These are phyloP conservation scores for Alitta virens DNA, from an alignment of 2,888 invertebrate species.

Conservation along the genomic window DNA sequence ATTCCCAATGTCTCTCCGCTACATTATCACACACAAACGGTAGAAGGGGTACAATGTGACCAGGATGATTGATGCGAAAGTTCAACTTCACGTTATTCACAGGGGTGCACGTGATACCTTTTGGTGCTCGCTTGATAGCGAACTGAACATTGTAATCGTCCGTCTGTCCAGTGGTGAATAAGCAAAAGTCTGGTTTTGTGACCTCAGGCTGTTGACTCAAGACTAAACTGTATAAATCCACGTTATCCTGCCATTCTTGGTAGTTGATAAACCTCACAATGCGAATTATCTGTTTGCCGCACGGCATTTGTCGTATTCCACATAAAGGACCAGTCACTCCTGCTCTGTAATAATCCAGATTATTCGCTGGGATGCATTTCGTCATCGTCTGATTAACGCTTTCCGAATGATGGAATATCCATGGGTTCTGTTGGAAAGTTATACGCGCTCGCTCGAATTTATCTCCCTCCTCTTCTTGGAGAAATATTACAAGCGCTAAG, in stretches of 20 bases:
- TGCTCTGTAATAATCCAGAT: conserved; percentile 43
- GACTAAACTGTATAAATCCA: conserved; percentile 43
- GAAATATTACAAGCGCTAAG: conserved; percentile 7
- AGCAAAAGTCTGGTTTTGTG: conserved; percentile 41
- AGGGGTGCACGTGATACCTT: conserved; percentile 30
- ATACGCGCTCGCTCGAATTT: conserved; percentile 26
- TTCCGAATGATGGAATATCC: conserved; percentile 48
- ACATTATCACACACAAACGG: conserved; percentile 44
- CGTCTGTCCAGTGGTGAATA: conserved; percentile 39
- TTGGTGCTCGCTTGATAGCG: conserved; percentile 40
- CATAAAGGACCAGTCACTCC: conserved; percentile 45
- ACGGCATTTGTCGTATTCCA: conserved; percentile 46
- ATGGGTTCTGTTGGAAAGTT: conserved; percentile 38
- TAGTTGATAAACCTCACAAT: conserved; percentile 40
- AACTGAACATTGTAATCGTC: conserved; percentile 43
- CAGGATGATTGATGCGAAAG: conserved; percentile 41
- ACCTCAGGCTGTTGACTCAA: conserved; percentile 41
- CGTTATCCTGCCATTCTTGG: conserved; percentile 42
- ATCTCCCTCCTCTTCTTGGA: conserved; percentile 12
- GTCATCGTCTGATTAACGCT: conserved; percentile 34
- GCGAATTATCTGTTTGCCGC: conserved; percentile 47
- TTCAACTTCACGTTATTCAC: conserved; percentile 35
- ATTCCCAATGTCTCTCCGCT: conserved; percentile 44
- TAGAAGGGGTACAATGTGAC: conserved; percentile 42
- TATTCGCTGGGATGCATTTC: conserved; percentile 39